Percentiles rank a stretch among this genome's conserved stretches.
phyloP scores from a whole-genome alignment of 2,888 invertebrate genomes.

The Drosophila fulvimacula region DNA sequence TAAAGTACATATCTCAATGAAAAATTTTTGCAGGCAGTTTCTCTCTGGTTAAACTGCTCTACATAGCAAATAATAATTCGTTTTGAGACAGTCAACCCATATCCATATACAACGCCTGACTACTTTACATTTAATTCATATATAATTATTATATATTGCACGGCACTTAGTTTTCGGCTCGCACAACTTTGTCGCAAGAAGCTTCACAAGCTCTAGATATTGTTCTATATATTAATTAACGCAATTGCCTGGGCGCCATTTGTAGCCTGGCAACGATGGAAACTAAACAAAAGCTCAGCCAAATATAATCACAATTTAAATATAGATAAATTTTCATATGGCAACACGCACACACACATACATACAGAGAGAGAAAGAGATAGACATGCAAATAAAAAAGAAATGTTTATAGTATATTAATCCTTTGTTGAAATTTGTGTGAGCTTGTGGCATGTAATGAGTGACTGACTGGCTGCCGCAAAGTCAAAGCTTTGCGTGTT shows the following conservation, averaged over 20 bases:
- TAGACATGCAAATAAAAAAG: conserved; percentile 21
- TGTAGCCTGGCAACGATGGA: conserved; percentile 58
- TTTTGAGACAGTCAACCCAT: background rate
- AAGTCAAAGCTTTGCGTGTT: conserved; percentile 73
- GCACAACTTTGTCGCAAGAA: background rate
- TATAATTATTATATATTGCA: background rate
- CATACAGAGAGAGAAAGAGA: background rate
- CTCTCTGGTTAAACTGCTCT: no score
- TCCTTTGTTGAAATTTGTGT: conserved; percentile 63
- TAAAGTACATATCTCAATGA: no score
- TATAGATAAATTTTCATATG: conserved; percentile 54
- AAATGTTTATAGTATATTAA: conserved; percentile 48
- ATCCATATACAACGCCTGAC: background rate
- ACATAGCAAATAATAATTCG: background rate
- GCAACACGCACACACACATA: conserved; percentile 34
- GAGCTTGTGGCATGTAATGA: conserved; percentile 44
- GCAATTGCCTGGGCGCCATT: conserved; percentile 53
- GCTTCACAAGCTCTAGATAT: conserved; percentile 18
- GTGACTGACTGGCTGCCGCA: conserved; percentile 54
- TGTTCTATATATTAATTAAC: conserved; percentile 62
- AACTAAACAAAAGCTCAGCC: conserved; percentile 45
- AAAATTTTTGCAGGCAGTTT: no score
- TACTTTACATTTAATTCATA: conserved; percentile 4
- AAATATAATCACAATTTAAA: conserved; percentile 59
- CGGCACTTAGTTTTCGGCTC: background rate